Percentiles rank a stretch among this genome's conserved stretches.
phyloP scores from a whole-genome alignment of 2,888 invertebrate species.

The Aplocera efformata region DNA sequence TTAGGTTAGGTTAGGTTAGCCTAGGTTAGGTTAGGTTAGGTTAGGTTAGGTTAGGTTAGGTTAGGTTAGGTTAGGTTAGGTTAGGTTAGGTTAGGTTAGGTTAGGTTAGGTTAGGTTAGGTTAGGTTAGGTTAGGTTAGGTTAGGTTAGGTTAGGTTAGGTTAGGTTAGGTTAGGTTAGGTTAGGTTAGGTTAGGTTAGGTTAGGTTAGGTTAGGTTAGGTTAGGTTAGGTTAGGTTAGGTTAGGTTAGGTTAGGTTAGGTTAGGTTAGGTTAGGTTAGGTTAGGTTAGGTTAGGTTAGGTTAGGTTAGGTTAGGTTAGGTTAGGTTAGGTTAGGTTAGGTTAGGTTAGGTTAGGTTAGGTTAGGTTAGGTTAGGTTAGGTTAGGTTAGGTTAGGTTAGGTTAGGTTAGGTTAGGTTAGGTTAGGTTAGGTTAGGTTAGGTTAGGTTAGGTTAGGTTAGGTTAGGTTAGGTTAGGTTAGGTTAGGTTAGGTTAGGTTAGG shows the following conservation, averaged over 20 bases:
- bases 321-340: slow-evolving; percentile 15
- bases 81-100: slow-evolving; percentile 12
- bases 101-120: slow-evolving; percentile 12
- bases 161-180: slow-evolving; percentile 10
- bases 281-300: slow-evolving; percentile 19
- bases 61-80: slow-evolving; percentile 10
- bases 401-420: slow-evolving; percentile 18
- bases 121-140: slow-evolving; percentile 12
- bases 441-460: slow-evolving; percentile 14
- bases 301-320: slow-evolving; percentile 19
- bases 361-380: slow-evolving; percentile 18
- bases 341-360: slow-evolving; percentile 19
- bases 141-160: slow-evolving; percentile 10
- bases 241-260: slow-evolving; percentile 17
- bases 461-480: slow-evolving; percentile 16
- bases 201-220: slow-evolving; percentile 16
- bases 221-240: slow-evolving; percentile 19
- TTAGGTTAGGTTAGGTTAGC: slow-evolving; percentile 1
- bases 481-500: slow-evolving; percentile 19
- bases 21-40: neutral
- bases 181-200: slow-evolving; percentile 16
- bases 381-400: slow-evolving; percentile 19
- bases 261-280: slow-evolving; percentile 17
- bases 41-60: slow-evolving; percentile 1
- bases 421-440: slow-evolving; percentile 12